A percentile compares a stretch with the other conserved stretches of the same genome.
These are phyloP conservation scores for Pithys albifrons DNA, from an alignment of 2,113 vertebrate species.

Conservation along the genomic window DNA sequence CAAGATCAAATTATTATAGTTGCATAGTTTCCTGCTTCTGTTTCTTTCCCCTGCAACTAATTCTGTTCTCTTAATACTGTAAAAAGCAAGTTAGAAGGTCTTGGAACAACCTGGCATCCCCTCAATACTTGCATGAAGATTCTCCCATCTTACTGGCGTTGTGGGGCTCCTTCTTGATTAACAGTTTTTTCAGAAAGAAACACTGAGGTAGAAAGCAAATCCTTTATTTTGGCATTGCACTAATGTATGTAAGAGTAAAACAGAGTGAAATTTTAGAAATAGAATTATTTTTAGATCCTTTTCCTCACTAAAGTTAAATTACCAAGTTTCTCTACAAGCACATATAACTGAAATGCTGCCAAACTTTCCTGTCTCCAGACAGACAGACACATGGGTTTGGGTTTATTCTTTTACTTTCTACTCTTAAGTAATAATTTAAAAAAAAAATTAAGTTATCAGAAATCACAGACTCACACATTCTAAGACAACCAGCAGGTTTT, in stretches of 20 bases:
- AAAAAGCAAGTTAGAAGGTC: background rate
- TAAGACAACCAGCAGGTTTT: background rate
- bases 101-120: background rate
- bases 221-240: background rate
- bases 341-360: background rate
- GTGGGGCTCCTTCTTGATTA: background rate
- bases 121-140: background rate
- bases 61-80: background rate
- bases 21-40: background rate
- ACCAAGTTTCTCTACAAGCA: background rate
- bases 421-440: background rate
- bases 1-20: background rate
- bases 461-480: background rate
- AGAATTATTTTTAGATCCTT: background rate
- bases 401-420: background rate
- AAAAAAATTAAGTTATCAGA: background rate
- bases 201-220: background rate
- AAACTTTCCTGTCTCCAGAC: background rate
- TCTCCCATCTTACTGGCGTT: background rate
- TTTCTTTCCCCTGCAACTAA: background rate
- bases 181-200: background rate
- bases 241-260: background rate
- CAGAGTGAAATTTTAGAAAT: background rate
- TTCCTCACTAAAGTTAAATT: background rate
- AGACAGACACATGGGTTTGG: background rate